Percentiles rank a stretch among this genome's conserved stretches.
Conservation (phyloP, 2,797 vertebrate genomes). For the Glossophaga mutica region DNA sequence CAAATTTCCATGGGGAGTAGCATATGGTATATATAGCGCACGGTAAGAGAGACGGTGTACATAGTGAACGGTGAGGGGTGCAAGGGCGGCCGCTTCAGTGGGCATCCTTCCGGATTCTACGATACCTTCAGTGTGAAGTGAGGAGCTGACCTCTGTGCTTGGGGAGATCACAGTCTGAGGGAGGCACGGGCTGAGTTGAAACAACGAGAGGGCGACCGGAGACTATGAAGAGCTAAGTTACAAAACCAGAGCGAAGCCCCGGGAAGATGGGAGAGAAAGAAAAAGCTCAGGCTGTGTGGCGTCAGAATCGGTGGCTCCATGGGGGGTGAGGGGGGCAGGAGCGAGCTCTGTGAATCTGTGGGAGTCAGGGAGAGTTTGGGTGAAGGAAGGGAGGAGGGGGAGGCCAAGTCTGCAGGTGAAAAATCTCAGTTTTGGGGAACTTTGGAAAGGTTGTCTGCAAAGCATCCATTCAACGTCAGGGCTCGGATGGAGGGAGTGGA, state of each 20-base stretch:
- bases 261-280: not conserved
- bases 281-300: not conserved
- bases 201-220: not conserved
- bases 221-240: not conserved
- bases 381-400: not conserved
- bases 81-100: not conserved
- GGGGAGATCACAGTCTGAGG: not conserved
- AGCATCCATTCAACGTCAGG: not conserved
- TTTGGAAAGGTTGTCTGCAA: not conserved
- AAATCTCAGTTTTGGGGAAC: not conserved
- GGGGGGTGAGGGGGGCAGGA: fast-evolving
- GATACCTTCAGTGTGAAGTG: not conserved
- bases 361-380: not conserved
- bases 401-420: not conserved
- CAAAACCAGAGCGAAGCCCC: not conserved
- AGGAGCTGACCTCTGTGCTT: not conserved
- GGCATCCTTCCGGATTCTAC: not conserved
- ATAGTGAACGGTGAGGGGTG: not conserved
- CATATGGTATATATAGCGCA: too few species aligned
- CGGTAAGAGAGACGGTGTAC: too few species aligned
- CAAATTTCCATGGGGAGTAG: not conserved
- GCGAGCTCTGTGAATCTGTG: not conserved
- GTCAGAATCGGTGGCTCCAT: not conserved
- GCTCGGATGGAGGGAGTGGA: not conserved
- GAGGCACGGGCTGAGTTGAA: not conserved